These are phyloP conservation scores for Sapajus apella DNA, from an alignment of 2,113 vertebrate species.

Conservation along the genomic window DNA sequence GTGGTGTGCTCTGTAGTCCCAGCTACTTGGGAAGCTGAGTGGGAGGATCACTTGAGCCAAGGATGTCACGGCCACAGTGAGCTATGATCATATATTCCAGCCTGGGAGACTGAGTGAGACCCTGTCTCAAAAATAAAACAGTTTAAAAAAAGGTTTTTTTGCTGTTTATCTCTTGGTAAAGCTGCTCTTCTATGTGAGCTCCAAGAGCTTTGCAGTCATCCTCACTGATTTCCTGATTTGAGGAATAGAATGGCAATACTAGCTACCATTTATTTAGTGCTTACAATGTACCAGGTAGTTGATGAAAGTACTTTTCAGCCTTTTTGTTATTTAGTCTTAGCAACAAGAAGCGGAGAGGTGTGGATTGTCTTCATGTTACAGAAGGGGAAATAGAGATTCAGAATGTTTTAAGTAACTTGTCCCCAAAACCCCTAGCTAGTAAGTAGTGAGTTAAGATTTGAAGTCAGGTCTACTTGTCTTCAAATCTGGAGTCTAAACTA, in stretches of 20 bases:
- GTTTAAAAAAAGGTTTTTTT: not conserved
- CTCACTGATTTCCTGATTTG: not conserved
- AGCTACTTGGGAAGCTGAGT: too few relatives aligned
- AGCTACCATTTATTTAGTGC: not conserved
- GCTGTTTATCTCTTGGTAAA: not conserved
- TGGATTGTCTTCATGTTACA: conserved; percentile 1
- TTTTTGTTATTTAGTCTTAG: not conserved
- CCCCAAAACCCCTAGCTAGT: not conserved
- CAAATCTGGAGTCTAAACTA: not conserved
- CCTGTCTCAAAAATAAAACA: too few relatives aligned
- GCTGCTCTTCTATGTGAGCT: not conserved
- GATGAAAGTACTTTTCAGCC: not conserved
- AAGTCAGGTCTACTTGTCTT: not conserved
- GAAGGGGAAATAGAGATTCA: not conserved
- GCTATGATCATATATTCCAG: too few relatives aligned
- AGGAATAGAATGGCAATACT: not conserved
- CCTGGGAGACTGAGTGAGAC: too few relatives aligned
- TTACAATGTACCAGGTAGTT: not conserved
- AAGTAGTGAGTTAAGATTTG: not conserved
- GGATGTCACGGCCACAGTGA: too few relatives aligned
- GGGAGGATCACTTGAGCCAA: too few relatives aligned
- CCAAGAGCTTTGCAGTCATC: not conserved
- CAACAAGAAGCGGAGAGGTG: not conserved
- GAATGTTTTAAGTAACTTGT: not conserved
- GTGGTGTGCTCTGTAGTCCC: too few relatives aligned